phyloP scores from a whole-genome alignment of 2,113 vertebrate genomes.

The Okapia johnstoni region DNA sequence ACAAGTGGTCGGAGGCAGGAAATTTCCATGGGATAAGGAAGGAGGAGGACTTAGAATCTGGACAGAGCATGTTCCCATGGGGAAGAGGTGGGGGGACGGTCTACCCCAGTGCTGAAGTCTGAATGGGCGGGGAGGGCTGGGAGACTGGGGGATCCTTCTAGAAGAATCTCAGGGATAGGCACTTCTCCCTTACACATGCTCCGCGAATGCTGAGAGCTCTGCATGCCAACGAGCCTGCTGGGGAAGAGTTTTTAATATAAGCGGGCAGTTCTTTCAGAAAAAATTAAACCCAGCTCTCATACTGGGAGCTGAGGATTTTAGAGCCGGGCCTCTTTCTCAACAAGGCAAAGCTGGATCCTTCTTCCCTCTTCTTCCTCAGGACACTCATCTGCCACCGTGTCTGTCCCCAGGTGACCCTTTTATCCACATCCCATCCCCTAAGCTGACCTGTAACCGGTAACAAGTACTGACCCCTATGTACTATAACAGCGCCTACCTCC shows the following conservation, averaged over 20 bases:
- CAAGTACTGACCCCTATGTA: not conserved
- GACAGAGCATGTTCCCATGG: not conserved
- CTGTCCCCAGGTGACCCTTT: not conserved
- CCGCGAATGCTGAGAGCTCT: not conserved
- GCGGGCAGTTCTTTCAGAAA: not conserved
- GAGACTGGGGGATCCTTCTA: accelerated
- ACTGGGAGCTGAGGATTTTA: not conserved
- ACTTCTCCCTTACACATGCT: not conserved
- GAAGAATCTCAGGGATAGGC: not conserved
- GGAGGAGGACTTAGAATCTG: not conserved
- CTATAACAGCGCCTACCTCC: not conserved
- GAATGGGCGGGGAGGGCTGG: accelerated
- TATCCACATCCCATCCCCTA: not conserved
- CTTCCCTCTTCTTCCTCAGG: not conserved
- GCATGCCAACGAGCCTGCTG: not conserved
- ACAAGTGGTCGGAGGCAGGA: not conserved
- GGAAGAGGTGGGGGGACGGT: no score
- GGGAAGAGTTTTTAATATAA: not conserved
- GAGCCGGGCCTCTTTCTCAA: not conserved
- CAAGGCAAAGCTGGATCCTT: not conserved
- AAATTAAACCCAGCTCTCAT: not conserved
- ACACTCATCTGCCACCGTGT: not conserved
- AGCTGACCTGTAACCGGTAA: not conserved
- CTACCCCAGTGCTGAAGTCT: accelerated
- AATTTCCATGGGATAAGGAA: not conserved